These are phyloP conservation scores for Eufriesea mexicana DNA, from an alignment of 1,140 invertebrate species.

Conservation along the genomic window DNA sequence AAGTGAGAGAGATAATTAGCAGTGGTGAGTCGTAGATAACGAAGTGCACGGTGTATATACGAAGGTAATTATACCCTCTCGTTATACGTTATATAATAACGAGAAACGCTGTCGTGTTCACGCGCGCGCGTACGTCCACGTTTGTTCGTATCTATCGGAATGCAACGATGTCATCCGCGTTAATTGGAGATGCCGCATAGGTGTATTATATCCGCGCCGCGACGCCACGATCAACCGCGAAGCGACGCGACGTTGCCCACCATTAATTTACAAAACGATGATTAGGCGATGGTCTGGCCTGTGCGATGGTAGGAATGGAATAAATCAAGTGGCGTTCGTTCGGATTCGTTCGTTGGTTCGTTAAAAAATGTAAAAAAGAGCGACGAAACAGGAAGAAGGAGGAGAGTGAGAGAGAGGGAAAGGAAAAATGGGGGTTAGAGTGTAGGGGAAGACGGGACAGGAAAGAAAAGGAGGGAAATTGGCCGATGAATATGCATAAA, in stretches of 20 bases:
- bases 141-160: slow-evolving; percentile 64
- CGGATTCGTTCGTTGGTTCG: slow-evolving; percentile 32
- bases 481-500: slow-evolving; percentile 69
- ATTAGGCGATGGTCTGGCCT: slow-evolving; percentile 27
- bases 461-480: not conserved
- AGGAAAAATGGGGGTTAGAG: too few relatives aligned
- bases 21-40: slow-evolving; percentile 49
- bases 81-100: slow-evolving; percentile 46
- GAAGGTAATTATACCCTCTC: slow-evolving; percentile 50
- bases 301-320: not conserved
- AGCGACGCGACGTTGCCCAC: slow-evolving; percentile 45
- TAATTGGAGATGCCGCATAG: slow-evolving; percentile 64
- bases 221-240: slow-evolving; percentile 53
- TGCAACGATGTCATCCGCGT: slow-evolving; percentile 60
- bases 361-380: slow-evolving; percentile 38
- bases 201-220: slow-evolving; percentile 50
- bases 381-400: not conserved
- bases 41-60: slow-evolving; percentile 35
- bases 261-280: slow-evolving; percentile 68
- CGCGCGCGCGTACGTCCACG: not conserved
- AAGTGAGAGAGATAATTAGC: slow-evolving; percentile 44
- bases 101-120: slow-evolving; percentile 42
- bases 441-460: too few relatives aligned
- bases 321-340: slow-evolving; percentile 49
- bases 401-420: too few relatives aligned